phyloP scores from a whole-genome alignment of 2,888 invertebrate species.

The Platerodrilus igneus region DNA sequence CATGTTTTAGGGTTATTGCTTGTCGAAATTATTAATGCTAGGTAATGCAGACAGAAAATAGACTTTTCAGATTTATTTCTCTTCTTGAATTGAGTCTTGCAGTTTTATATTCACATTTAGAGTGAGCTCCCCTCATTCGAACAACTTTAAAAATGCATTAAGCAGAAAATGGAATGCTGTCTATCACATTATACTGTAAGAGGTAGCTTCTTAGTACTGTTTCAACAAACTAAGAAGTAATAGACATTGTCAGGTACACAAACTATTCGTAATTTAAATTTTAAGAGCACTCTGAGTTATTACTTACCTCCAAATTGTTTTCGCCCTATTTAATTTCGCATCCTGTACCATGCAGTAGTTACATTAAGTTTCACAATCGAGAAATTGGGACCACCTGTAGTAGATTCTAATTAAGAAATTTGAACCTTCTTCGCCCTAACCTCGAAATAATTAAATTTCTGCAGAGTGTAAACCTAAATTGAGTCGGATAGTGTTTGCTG shows the following conservation, averaged over 20 bases:
- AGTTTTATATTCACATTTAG: slow-evolving; percentile 36
- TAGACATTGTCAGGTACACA: no score
- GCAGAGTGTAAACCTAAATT: slow-evolving; percentile 15
- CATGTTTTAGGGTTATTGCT: slow-evolving; percentile 43
- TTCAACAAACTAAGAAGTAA: no score
- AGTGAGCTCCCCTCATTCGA: slow-evolving; percentile 19
- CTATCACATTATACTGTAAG: no score
- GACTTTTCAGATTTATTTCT: slow-evolving; percentile 43
- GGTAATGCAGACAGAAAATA: slow-evolving; percentile 43
- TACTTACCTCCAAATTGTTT: no score
- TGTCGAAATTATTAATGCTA: slow-evolving; percentile 43
- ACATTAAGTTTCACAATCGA: no score
- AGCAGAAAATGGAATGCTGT: no score
- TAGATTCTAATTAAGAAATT: slow-evolving; percentile 6
- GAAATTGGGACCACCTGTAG: slow-evolving; percentile 9
- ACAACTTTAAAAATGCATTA: slow-evolving; percentile 18
- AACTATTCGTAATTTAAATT: no score
- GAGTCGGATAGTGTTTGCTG: slow-evolving; percentile 13
- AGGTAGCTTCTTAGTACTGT: no score
- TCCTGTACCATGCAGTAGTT: no score
- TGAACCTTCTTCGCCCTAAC: slow-evolving; percentile 2
- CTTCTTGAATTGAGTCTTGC: slow-evolving; percentile 38
- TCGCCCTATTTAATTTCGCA: no score
- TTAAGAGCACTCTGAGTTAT: no score
- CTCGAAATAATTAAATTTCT: slow-evolving; percentile 11